Evolutionary conservation across 2,113 vertebrate genomes (phyloP), one percentile per base, ranked within the genome.

Genomic region (Toxostoma redivivum): DNA sequence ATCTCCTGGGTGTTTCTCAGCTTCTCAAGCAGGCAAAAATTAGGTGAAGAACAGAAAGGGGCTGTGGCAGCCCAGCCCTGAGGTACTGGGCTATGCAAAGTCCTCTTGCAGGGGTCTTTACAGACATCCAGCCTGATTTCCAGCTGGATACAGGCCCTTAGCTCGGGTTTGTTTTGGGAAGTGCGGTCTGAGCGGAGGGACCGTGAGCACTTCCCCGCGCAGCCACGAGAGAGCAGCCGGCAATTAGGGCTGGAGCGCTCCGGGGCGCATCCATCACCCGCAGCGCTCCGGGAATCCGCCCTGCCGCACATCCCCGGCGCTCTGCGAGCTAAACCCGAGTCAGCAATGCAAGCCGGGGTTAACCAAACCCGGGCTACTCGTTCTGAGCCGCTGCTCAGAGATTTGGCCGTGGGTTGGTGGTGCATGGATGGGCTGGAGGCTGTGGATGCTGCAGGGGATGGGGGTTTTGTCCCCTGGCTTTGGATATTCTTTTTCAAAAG

Each of bases 161-260:
- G 35, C n/a, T 27, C 3, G 19, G 45, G 4, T 74, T n/a, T 30
- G 56, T 19, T 66, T 33, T 7, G 66, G 2, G 92, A 7, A 44
- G 51, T 0, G 71, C 6, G 62, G 7, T 16, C 2, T 1, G 47
- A 92, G 45, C 42, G 42, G 3, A 40, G 48, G 62, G 14, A 72
- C 30, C 15, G 9, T 1, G 67, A 85, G 97, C 97, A 97, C 78
- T 98, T 98, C 98, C 97, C 95, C 12, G 19, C 96, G 81, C 95
- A 97, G 94, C 98, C 98, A 98, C 98, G 96, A 98, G 98, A 98
- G 98, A 98, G 98, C 98, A 98, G 11, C 97, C 97, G 96, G 96
- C 97, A 51, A 51, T 51, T 51, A 11, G 50, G 15, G 50, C 50
- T 51, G 50, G 50, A 51, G 50, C 15, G 50, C 50, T 51, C 50